Base-by-base conservation (phyloP, 2,797 vertebrate species). In the Leptatherina wallacei region DNA sequence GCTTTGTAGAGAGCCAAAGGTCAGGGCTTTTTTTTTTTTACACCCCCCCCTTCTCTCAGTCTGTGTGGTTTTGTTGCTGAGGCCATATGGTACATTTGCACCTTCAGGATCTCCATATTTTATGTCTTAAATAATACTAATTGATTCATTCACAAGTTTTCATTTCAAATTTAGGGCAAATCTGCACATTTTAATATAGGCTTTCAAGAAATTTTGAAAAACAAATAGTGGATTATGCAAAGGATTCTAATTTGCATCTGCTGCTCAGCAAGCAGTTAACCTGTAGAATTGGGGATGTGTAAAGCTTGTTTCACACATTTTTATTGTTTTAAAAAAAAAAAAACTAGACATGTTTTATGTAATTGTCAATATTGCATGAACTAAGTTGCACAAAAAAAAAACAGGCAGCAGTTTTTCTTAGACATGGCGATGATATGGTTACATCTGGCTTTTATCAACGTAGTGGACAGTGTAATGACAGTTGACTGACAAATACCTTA, bases 1-100 rank as follows among this genome's bases (percentile, higher is more conserved):
- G 81, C 87, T 91, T 88, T 83, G 91, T 84, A 88, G 62, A 78
- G 80, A 78, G 79, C 74, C 87, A 92, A 90, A 93, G 90, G 90
- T 93, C 91, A 91, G 74, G 54, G 38, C 68, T 80, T 86, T 89
- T 84, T 73, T 82, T 75, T 68, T 27, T 27, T 27, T 27, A 27
- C 24, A 8, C 47, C 7, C 20, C 20, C 75, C 67, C 66, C 44
- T 80, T 77, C 77, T 71, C 71, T 85, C 66, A 81, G 62, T 84
- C 68, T 82, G 66, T 78, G 69, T 80, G 77, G 77, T 69, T 83
- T 85, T 85, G 72, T 82, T 67, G 40, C 56, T 61, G 20, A 71
- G 60, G 63, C 84, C 84, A 81, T 85, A 87, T 85, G 85, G 70
- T 83, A 52, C 81, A 69, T 71, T 87, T 83, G 73, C 70, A 82